These are phyloP conservation scores for Drosophila rhopaloa DNA, from an alignment of 1,140 invertebrate genomes.

Conservation along the genomic window DNA sequence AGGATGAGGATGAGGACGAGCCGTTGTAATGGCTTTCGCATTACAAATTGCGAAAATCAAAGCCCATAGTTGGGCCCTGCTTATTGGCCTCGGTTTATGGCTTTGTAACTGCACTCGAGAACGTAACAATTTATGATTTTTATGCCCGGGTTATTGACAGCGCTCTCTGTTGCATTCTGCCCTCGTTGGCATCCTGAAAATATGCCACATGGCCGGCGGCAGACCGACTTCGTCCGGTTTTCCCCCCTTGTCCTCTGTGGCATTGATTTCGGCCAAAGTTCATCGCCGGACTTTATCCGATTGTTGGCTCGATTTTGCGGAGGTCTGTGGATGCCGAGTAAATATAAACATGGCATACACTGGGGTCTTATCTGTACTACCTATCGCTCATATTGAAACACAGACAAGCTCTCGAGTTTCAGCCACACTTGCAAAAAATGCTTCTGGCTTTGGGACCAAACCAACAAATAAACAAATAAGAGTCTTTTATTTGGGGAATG, in stretches of 20 bases:
- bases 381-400: conserved; percentile 5
- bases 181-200: conserved; percentile 34
- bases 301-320: conserved; percentile 9
- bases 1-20: neutral
- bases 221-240: conserved; percentile 15
- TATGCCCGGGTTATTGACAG: conserved; percentile 64
- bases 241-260: conserved; percentile 17
- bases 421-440: conserved; percentile 18
- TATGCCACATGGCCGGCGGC: conserved; percentile 41
- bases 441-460: neutral
- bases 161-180: conserved; percentile 26
- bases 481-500: too few species aligned
- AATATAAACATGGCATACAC: conserved; percentile 32
- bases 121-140: conserved; percentile 70
- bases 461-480: conserved; percentile 11
- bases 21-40: conserved; percentile 45
- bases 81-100: conserved; percentile 51
- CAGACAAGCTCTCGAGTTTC: conserved; percentile 9
- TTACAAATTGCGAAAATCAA: conserved; percentile 59
- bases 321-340: conserved; percentile 1
- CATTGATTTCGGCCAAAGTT: conserved; percentile 52
- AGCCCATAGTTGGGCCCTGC: conserved; percentile 39
- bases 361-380: conserved; percentile 1
- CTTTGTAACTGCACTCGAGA: conserved; percentile 51
- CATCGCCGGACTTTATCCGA: conserved; percentile 28